Conservation (phyloP, 1,140 invertebrate species). For the Drosophila arawakana region DNA sequence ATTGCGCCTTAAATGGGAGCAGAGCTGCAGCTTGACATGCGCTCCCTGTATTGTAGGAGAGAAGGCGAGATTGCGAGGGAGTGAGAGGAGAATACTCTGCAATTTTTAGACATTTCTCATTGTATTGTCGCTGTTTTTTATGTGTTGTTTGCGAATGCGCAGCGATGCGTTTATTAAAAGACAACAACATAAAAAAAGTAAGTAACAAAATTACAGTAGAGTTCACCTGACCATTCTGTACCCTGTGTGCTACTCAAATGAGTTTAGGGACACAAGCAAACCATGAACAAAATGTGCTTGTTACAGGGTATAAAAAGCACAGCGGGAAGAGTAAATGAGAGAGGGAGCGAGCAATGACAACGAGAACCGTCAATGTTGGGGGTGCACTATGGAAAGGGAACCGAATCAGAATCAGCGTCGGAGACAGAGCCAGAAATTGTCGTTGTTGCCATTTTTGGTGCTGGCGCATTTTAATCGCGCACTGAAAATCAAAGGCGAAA, state of each 20-base stretch:
- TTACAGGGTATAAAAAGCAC: neutral
- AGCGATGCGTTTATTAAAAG: constrained; percentile 79
- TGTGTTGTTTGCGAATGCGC: constrained; percentile 55
- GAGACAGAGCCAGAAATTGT: constrained; percentile 53
- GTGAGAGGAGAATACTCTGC: constrained; percentile 36
- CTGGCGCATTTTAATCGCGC: constrained; percentile 49
- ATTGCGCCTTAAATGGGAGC: constrained; percentile 81
- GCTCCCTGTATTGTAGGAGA: constrained; percentile 30
- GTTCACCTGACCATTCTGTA: neutral
- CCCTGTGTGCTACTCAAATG: no score
- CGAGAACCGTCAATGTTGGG: constrained; percentile 36
- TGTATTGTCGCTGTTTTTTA: constrained; percentile 53
- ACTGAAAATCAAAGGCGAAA: constrained; percentile 59
- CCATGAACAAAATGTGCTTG: no score
- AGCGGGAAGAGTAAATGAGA: neutral
- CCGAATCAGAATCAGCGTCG: neutral
- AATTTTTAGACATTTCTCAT: constrained; percentile 77
- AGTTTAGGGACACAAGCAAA: no score
- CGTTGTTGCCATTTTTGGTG: constrained; percentile 72
- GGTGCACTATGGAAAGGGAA: constrained; percentile 55
- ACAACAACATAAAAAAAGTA: constrained; percentile 29
- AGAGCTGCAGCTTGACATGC: constrained; percentile 53
- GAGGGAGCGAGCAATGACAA: neutral
- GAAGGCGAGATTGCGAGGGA: constrained; percentile 1
- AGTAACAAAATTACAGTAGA: neutral